phyloP scores from a whole-genome alignment of 2,888 invertebrate genomes.

The Temnothorax ravouxi region DNA sequence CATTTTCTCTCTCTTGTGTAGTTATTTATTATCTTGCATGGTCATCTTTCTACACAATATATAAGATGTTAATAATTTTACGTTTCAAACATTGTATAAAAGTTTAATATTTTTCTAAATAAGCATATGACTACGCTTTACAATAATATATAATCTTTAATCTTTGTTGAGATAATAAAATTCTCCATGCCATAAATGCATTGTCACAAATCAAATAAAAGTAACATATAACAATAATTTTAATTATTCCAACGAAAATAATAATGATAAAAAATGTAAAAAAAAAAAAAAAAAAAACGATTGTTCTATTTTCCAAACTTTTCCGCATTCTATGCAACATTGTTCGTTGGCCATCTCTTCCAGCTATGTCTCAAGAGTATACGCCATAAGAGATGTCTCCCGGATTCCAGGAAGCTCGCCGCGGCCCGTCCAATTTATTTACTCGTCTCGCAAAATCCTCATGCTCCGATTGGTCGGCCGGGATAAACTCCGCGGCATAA shows the following conservation, averaged over 20 bases:
- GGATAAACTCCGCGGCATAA: constrained; percentile 63
- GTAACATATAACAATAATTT: neutral
- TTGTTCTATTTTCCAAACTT: neutral
- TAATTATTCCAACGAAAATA: neutral
- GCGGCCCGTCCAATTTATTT: constrained; percentile 75
- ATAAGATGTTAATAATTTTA: neutral
- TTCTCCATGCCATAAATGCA: neutral
- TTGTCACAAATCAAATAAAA: neutral
- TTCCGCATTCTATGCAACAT: constrained; percentile 29
- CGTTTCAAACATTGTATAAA: neutral
- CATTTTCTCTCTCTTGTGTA: neutral
- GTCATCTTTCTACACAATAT: neutral
- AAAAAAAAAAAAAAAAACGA: too few species aligned
- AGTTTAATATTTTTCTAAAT: neutral
- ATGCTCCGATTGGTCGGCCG: constrained; percentile 65
- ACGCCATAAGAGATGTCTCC: constrained; percentile 55
- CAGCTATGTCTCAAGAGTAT: neutral
- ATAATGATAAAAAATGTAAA: neutral
- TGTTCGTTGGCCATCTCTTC: neutral
- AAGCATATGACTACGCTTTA: neutral
- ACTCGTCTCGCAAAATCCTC: constrained; percentile 70
- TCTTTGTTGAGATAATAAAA: neutral
- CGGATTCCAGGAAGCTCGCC: constrained; percentile 70
- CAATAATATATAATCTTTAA: neutral
- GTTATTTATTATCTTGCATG: constrained; percentile 10